Conservation (phyloP, 2,797 vertebrate species). For the Rhinoraja longicauda region DNA sequence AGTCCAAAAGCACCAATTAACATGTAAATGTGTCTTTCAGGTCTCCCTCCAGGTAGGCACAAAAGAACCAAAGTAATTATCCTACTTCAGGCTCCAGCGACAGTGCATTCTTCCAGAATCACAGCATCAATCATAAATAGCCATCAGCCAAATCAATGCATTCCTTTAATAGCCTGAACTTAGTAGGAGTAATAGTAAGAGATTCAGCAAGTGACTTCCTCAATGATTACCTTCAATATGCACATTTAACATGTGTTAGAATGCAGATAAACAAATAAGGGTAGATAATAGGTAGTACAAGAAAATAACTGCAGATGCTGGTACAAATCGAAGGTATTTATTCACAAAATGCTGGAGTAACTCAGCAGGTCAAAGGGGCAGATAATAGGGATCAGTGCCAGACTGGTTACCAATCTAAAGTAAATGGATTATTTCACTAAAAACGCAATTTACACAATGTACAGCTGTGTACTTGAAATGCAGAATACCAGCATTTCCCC, state of each 20-base stretch:
- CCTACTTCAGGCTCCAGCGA: background rate
- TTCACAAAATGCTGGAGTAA: too few relatives aligned
- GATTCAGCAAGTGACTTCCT: background rate
- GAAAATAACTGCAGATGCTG: too few relatives aligned
- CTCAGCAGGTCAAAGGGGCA: too few relatives aligned
- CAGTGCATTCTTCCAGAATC: background rate
- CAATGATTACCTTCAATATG: background rate
- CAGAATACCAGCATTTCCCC: too few relatives aligned
- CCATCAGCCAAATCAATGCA: background rate
- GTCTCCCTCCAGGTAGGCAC: background rate
- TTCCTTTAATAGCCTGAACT: background rate
- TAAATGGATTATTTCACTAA: background rate
- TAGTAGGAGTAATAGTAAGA: background rate
- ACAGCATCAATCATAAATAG: conserved; percentile 4
- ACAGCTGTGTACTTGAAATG: background rate
- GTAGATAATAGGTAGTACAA: background rate
- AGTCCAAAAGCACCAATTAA: background rate
- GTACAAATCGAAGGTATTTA: too few relatives aligned
- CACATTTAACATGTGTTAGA: background rate
- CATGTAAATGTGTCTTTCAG: background rate
- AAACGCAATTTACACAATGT: background rate
- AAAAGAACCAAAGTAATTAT: conserved; percentile 20
- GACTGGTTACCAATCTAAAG: background rate
- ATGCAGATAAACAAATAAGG: background rate
- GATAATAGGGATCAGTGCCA: background rate